phyloP scores from a whole-genome alignment of 2,888 invertebrate genomes.

The Volucella inanis region DNA sequence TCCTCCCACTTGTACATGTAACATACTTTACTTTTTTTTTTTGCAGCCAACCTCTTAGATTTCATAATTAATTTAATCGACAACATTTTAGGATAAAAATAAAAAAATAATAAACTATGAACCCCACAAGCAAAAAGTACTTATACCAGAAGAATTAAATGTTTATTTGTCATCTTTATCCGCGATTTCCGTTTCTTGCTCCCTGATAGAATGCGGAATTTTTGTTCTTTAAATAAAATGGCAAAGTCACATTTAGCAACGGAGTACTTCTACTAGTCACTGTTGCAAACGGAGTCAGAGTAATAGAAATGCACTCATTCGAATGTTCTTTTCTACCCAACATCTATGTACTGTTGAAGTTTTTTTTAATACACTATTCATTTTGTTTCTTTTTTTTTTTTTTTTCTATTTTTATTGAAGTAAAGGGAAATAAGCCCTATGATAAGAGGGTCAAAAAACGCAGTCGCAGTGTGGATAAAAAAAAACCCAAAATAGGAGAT shows the following conservation, averaged over 20 bases:
- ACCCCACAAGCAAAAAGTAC: conserved; percentile 14
- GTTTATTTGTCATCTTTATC: conserved; percentile 59
- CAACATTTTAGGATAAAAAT: conserved; percentile 32
- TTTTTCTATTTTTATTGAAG: conserved; percentile 13
- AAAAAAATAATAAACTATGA: conserved; percentile 25
- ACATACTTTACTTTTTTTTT: conserved; percentile 6
- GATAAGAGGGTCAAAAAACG: conserved; percentile 59
- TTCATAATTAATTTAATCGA: conserved; percentile 68
- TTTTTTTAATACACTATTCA: conserved; percentile 1
- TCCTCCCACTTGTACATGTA: conserved; percentile 46
- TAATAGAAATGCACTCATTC: conserved; percentile 19
- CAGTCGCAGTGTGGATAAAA: conserved; percentile 3
- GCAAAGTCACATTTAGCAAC: conserved; percentile 57
- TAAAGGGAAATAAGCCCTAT: background rate
- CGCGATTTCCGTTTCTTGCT: conserved; percentile 23
- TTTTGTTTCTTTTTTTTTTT: conserved; percentile 38
- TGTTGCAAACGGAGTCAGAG: conserved; percentile 28
- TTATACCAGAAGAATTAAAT: conserved; percentile 33
- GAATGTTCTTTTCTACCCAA: background rate
- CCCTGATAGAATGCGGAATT: conserved; percentile 52
- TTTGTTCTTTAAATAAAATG: conserved; percentile 63
- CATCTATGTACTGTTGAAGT: too few relatives aligned
- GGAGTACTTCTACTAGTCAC: conserved; percentile 6
- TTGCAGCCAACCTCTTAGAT: conserved; percentile 29
- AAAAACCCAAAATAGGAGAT: conserved; percentile 60